These are phyloP conservation scores for Drosophila differens DNA, from an alignment of 2,888 invertebrate species.

Conservation along the genomic window DNA sequence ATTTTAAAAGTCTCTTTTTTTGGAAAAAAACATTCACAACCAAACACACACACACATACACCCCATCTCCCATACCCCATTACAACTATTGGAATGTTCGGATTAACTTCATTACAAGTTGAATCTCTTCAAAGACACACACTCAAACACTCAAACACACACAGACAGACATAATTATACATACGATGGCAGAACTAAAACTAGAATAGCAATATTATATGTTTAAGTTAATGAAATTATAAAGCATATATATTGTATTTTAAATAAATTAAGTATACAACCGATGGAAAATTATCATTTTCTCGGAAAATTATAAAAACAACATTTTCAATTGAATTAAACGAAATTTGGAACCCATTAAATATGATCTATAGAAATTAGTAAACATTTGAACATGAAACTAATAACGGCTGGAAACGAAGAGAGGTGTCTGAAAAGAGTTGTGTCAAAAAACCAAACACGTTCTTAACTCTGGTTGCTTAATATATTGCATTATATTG, in stretches of 20 bases:
- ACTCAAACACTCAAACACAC: slow-evolving; percentile 16
- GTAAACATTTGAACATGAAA: not conserved
- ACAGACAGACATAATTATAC: slow-evolving; percentile 12
- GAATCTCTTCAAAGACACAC: slow-evolving; percentile 44
- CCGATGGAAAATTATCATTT: slow-evolving; percentile 17
- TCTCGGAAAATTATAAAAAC: slow-evolving; percentile 1
- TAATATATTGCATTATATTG: slow-evolving; percentile 31
- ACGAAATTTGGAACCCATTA: not conserved
- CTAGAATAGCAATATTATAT: slow-evolving; percentile 77
- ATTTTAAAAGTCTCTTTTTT: slow-evolving; percentile 28
- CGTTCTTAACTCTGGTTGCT: slow-evolving; percentile 1
- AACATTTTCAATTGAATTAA: not conserved
- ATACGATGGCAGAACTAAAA: slow-evolving; percentile 63
- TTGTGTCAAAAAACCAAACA: not conserved
- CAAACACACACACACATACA: slow-evolving; percentile 11
- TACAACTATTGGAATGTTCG: slow-evolving; percentile 18
- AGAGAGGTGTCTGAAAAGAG: not conserved
- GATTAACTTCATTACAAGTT: slow-evolving; percentile 15
- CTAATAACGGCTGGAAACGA: not conserved
- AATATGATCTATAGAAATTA: not conserved
- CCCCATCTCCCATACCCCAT: not conserved
- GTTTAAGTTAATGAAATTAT: slow-evolving; percentile 72
- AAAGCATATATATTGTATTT: slow-evolving; percentile 64
- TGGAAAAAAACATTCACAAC: slow-evolving; percentile 5
- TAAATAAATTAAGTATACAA: slow-evolving; percentile 63